A percentile compares a stretch with the other conserved stretches of the same genome.
Evolutionary conservation across 2,888 invertebrate species (phyloP).

Genomic region (Terebella lapidaria): DNA sequence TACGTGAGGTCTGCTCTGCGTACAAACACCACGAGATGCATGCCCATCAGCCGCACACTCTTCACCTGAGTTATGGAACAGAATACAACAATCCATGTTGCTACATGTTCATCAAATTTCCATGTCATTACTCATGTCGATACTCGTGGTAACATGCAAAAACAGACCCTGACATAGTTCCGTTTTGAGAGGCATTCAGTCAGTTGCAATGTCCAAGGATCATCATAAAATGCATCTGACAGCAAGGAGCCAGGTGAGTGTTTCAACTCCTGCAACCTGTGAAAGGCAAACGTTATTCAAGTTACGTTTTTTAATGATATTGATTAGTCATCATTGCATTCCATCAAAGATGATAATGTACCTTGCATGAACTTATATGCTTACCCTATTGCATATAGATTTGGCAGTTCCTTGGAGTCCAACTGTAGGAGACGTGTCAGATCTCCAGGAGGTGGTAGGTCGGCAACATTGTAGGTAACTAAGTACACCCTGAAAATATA

Average conservation of each 20-base stretch:
- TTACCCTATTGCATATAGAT: constrained; percentile 1
- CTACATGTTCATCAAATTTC: too few species aligned
- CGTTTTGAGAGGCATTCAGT: constrained; percentile 27
- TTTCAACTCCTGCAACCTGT: constrained; percentile 72
- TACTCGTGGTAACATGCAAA: too few species aligned
- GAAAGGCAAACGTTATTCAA: background rate
- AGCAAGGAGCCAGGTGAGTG: constrained; percentile 68
- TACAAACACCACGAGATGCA: constrained; percentile 73
- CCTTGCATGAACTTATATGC: too few species aligned
- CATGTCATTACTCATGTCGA: too few species aligned
- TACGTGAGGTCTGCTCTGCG: constrained; percentile 74
- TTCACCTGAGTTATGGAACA: too few species aligned
- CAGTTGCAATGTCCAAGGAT: constrained; percentile 33
- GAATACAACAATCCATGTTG: too few species aligned
- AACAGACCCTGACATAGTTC: constrained; percentile 40
- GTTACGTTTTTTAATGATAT: background rate
- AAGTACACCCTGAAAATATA: background rate
- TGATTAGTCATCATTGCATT: background rate
- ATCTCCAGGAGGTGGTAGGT: background rate
- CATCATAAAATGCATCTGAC: constrained; percentile 57
- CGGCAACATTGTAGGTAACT: background rate
- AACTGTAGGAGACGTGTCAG: background rate
- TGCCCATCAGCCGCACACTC: constrained; percentile 76
- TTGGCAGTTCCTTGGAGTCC: background rate
- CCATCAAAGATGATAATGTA: too few species aligned